Evolutionary conservation across 1,140 invertebrate species (phyloP).

Genomic region (Drosophila takahashii): DNA sequence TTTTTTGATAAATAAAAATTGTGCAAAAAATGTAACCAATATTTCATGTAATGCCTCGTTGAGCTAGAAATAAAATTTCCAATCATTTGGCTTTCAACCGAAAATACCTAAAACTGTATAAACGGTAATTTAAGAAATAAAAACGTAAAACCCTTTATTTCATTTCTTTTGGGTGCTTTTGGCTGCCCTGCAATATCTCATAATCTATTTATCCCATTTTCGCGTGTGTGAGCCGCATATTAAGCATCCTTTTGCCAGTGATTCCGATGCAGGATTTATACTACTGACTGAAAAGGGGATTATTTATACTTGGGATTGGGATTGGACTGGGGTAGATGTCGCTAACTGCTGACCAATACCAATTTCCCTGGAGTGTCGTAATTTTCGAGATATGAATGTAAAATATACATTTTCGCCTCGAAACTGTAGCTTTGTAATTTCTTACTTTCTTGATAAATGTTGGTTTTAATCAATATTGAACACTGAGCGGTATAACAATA

Average conservation of each 20-base stretch:
- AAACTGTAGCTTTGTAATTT: conserved; percentile 75
- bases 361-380: conserved; percentile 74
- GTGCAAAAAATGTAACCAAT: no score
- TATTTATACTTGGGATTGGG: conserved; percentile 2
- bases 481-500: background rate
- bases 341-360: conserved; percentile 71
- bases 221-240: conserved; percentile 56
- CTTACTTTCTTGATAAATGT: conserved; percentile 41
- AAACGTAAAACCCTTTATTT: conserved; percentile 9
- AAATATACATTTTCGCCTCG: conserved; percentile 62
- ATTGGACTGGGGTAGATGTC: conserved; percentile 2
- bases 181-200: conserved; percentile 50
- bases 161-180: background rate
- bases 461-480: conserved; percentile 35
- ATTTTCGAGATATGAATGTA: conserved; percentile 80
- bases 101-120: background rate
- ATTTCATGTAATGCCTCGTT: no score
- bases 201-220: conserved; percentile 34
- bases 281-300: conserved; percentile 47
- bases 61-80: no score
- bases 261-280: conserved; percentile 73
- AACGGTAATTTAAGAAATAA: background rate
- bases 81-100: background rate
- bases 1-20: no score
- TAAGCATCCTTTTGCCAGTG: conserved; percentile 54